Evolutionary conservation across 2,113 vertebrate species (phyloP), one percentile per base, ranked within the genome.

Genomic region (Cranoglanis bouderius): DNA sequence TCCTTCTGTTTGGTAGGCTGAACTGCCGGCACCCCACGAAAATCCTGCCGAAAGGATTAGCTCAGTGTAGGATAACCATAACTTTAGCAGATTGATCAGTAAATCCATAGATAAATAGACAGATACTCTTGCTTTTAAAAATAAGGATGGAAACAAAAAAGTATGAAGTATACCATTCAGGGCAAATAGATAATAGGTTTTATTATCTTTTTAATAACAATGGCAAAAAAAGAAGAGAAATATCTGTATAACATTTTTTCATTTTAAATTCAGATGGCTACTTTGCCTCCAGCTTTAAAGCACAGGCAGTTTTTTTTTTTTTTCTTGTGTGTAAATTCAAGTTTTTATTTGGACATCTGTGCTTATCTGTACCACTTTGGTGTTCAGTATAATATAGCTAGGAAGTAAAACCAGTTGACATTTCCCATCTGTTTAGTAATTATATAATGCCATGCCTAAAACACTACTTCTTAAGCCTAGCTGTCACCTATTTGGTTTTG

Each of bases 1-100:
- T 65, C 98, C 98, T 94, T 99, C 97, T 0, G 97, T 98, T 94
- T 98, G 98, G 95, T 98, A 98, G 80, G 98, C 97, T 24, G 98
- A 98, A 87, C 97, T 96, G 92, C 98, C 98, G 88, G 96, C 96
- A 1, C 97, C 98, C 98, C 98, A 99, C 57, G 96, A 95, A 95
- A 99, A 99, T 93, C 96, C 98, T 98, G 53, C 24, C 72, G 18
- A 91, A 32, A 63, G 89, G 26, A 43, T 90, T 21, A 12, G 5
- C 65, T 63, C 29, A 82, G 7, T 49, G 8, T 43, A 77, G 24
- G 6, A 78, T 49, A 14, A 29, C 24, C 75, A 74, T 74, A 40
- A 78, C n/a, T 78, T 46, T 29, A 46, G 3, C 35, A 74, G 70
- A 40, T 40, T 74, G 18, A 74, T 9, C 38, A 40, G 19, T 43